Conservation (phyloP, 1,140 invertebrate genomes). For the Hyposmocoma kahamanoa region DNA sequence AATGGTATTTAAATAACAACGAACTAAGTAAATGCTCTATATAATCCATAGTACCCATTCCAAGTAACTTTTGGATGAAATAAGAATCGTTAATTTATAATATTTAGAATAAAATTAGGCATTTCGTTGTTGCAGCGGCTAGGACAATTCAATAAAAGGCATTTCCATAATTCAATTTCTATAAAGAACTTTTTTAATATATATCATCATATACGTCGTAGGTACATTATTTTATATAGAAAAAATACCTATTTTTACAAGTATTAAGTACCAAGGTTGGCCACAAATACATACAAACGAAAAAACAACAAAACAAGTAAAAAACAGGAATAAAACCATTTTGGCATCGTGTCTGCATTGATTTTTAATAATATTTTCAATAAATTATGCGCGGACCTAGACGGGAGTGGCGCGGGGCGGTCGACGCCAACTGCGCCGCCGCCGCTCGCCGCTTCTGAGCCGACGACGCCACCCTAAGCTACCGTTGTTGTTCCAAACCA, state of each 20-base stretch:
- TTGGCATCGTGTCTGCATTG: slow-evolving; percentile 67
- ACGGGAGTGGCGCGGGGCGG: slow-evolving; percentile 8
- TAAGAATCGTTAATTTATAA: too few relatives aligned
- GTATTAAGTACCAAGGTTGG: slow-evolving; percentile 69
- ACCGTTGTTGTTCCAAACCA: too few relatives aligned
- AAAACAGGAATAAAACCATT: slow-evolving; percentile 72
- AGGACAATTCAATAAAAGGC: slow-evolving; percentile 56
- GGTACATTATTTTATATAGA: slow-evolving; percentile 70
- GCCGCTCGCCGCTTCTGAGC: slow-evolving; percentile 16
- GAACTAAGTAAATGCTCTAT: too few relatives aligned
- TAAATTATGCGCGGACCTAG: slow-evolving; percentile 54
- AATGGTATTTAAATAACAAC: too few relatives aligned
- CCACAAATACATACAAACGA: slow-evolving; percentile 71
- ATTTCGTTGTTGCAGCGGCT: too few relatives aligned
- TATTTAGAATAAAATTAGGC: too few relatives aligned
- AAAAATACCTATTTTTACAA: slow-evolving; percentile 70
- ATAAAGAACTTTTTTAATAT: slow-evolving; percentile 66
- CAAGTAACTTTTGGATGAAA: too few relatives aligned
- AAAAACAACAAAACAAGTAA: slow-evolving; percentile 71
- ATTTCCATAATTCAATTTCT: slow-evolving; percentile 55
- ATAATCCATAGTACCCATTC: too few relatives aligned
- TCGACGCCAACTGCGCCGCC: not conserved
- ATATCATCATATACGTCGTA: slow-evolving; percentile 63
- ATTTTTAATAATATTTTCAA: slow-evolving; percentile 54
- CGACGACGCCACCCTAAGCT: too few relatives aligned